Evolutionary conservation across 2,113 vertebrate genomes (phyloP).

Genomic region (Recurvirostra avosetta): DNA sequence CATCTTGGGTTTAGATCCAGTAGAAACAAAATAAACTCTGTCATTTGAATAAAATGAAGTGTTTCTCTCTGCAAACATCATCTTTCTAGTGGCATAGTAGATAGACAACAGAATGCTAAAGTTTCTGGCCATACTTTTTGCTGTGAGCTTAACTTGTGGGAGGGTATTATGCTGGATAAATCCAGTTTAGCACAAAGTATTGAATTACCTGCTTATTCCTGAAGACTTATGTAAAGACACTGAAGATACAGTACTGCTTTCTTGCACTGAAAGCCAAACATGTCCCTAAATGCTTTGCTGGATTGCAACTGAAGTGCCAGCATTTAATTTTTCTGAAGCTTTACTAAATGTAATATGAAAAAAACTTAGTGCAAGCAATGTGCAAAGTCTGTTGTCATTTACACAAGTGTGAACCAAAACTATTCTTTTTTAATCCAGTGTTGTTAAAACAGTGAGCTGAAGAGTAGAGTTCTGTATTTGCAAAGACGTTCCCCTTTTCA

Average conservation of each 20-base stretch:
- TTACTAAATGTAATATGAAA: neutral
- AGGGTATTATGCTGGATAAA: neutral
- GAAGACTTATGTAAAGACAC: neutral
- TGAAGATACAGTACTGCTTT: neutral
- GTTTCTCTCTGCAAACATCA: neutral
- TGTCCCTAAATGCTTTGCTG: neutral
- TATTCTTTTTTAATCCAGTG: neutral
- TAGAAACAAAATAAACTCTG: neutral
- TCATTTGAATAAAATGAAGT: neutral
- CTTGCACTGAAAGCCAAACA: neutral
- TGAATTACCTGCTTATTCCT: neutral
- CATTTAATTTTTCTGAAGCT: conserved; percentile 4
- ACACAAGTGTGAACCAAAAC: neutral
- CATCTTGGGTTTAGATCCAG: neutral
- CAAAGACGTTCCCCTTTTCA: neutral
- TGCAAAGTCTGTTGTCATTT: neutral
- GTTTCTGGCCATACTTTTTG: neutral
- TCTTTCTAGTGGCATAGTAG: neutral
- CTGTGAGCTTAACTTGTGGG: neutral
- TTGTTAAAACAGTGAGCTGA: neutral
- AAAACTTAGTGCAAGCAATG: neutral
- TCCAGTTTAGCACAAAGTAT: neutral
- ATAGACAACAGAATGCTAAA: neutral
- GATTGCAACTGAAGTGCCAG: neutral
- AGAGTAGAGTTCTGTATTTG: neutral